Percentiles rank a stretch among this genome's conserved stretches.
phyloP scores from a whole-genome alignment of 1,140 invertebrate genomes.

The Zaprionus taronus region DNA sequence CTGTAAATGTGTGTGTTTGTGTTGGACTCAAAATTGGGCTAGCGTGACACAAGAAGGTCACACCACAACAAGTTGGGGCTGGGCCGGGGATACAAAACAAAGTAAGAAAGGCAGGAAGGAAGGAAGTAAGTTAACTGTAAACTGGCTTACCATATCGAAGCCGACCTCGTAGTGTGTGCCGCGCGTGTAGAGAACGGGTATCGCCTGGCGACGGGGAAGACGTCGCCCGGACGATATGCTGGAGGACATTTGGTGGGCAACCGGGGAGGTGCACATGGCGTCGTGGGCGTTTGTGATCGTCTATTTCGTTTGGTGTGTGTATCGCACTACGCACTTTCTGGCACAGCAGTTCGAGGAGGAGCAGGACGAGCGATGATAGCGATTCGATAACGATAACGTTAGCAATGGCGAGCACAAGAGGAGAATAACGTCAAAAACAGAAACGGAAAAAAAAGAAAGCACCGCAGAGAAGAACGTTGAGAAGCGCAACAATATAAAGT shows the following conservation, averaged over 20 bases:
- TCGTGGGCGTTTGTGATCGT: slow-evolving; percentile 17
- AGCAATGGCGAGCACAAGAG: not conserved
- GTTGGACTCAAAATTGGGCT: not conserved
- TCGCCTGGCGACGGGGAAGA: slow-evolving; percentile 86
- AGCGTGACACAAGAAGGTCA: not conserved
- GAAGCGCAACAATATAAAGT: not conserved
- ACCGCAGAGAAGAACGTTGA: not conserved
- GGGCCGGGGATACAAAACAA: too few relatives aligned
- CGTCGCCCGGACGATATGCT: slow-evolving; percentile 66
- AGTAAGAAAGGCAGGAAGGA: too few relatives aligned
- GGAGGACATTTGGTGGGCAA: slow-evolving; percentile 22
- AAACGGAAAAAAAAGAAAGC: not conserved
- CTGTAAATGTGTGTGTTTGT: not conserved
- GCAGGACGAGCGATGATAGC: slow-evolving; percentile 6
- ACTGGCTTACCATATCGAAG: slow-evolving; percentile 90
- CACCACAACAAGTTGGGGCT: not conserved
- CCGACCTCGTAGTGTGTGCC: slow-evolving; percentile 94
- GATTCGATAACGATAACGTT: not conserved
- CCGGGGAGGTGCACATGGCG: slow-evolving; percentile 7
- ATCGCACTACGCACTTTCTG: not conserved
- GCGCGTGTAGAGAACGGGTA: slow-evolving; percentile 90
- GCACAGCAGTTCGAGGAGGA: slow-evolving; percentile 11
- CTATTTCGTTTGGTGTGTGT: slow-evolving; percentile 24
- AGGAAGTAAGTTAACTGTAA: not conserved
- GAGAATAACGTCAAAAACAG: slow-evolving; percentile 8